Base-by-base conservation (phyloP, 2,797 vertebrate genomes). In the Rhinophrynus dorsalis region DNA sequence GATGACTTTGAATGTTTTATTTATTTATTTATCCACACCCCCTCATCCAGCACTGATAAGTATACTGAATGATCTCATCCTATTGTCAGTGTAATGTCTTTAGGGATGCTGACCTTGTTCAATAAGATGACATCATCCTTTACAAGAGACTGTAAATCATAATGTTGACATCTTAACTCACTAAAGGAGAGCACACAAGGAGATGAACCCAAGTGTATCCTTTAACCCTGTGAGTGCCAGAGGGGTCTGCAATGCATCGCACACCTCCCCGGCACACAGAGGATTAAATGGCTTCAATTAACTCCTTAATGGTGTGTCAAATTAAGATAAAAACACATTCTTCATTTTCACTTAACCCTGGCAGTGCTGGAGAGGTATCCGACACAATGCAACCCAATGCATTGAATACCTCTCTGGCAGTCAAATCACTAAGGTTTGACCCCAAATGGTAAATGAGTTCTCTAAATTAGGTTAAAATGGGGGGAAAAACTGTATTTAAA, bases 31-130 rank as follows among this genome's bases (percentile, higher is more conserved):
- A n/a, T n/a, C n/a, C n/a, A n/a, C 37, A 5, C 33, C 30, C 24
- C 4, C 55, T 21, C n/a, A 27, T 18, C 10, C 44, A 67, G 75
- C 77, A 77, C 61, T 79, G 79, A 82, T 65, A 75, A 78, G 75
- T 80, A 29, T 74, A 76, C 45, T 55, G 67, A 42, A 80, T 88
- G 84, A 88, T 81, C 83, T 88, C 84, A 87, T 78, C 78, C 80
- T 75, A 72, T 83, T 88, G 83, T 84, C 76, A 76, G 12, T 60
- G 76, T 80, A 83, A 83, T 80, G 74, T 81, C 85, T 83, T 79
- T 65, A 71, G 83, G 80, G 83, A 84, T 75, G 79, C 75, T 80
- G 82, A 82, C 77, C 81, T 81, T 76, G 59, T 68, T 81, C 79
- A 52, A 76, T 76, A 78, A 68, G 52, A 69, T 78, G 76, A 82